Percentiles rank a stretch among this genome's conserved stretches.
These are phyloP conservation scores for Elgonia sp. DNA, from an alignment of 2,888 invertebrate genomes.

Conservation along the genomic window DNA sequence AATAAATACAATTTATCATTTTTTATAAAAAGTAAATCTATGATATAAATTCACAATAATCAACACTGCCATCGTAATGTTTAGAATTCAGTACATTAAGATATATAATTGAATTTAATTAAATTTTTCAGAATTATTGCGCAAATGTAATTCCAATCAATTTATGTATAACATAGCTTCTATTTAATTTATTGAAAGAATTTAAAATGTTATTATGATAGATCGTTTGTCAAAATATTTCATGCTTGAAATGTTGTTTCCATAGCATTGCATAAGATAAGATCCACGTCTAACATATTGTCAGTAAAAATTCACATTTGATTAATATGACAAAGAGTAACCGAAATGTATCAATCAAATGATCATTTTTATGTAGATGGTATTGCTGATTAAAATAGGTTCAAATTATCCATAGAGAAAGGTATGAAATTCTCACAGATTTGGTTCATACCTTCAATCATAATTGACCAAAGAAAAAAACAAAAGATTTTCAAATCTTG, in stretches of 20 bases:
- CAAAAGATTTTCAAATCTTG: too few relatives aligned
- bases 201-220: conserved; percentile 8
- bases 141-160: not conserved
- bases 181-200: not conserved
- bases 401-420: not conserved
- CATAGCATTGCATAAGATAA: conserved; percentile 1
- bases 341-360: conserved; percentile 17
- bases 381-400: not conserved
- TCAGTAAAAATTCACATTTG: not conserved
- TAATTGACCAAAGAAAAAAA: too few relatives aligned
- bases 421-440: too few relatives aligned
- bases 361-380: not conserved
- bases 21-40: too few relatives aligned
- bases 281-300: conserved; percentile 1
- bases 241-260: conserved; percentile 4
- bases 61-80: too few relatives aligned
- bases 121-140: not conserved
- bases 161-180: not conserved
- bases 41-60: too few relatives aligned
- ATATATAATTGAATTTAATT: not conserved
- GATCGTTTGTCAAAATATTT: conserved; percentile 17
- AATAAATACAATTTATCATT: too few relatives aligned
- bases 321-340: not conserved
- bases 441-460: too few relatives aligned
- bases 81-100: too few relatives aligned